Conservation (phyloP, 2,113 vertebrate species). For the Nycticorax nycticorax region DNA sequence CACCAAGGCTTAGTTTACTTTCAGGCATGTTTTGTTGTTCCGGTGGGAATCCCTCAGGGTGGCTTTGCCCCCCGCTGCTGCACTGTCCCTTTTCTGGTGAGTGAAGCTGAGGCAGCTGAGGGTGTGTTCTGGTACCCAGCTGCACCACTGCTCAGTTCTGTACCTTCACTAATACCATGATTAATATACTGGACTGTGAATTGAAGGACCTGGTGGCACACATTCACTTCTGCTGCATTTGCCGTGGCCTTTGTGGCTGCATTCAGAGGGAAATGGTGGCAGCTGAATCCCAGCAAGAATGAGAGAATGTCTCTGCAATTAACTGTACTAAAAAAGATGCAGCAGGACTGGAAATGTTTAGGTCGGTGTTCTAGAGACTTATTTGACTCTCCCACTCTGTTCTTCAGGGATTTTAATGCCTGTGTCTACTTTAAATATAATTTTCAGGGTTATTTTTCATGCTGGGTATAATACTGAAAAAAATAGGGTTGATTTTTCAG, state of each 20-base stretch:
- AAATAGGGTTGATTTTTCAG: not conserved
- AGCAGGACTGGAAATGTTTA: not conserved
- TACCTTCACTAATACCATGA: fast-evolving
- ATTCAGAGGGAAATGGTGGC: not conserved
- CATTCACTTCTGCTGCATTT: not conserved
- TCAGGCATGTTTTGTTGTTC: not conserved
- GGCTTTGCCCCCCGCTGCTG: not conserved
- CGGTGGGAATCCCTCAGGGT: not conserved
- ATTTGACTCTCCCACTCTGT: not conserved
- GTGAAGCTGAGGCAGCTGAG: not conserved
- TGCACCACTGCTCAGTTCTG: not conserved
- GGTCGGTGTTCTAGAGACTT: not conserved
- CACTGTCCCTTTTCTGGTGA: not conserved
- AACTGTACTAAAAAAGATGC: constrained; percentile 10
- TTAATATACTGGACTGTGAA: not conserved
- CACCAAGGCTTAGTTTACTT: not conserved
- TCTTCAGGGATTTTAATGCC: not conserved
- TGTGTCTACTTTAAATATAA: not conserved
- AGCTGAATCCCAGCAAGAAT: not conserved
- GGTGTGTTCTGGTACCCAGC: not conserved
- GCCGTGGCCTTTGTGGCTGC: not conserved
- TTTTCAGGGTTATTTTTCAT: not conserved
- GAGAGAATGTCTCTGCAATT: not conserved
- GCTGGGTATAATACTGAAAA: not conserved
- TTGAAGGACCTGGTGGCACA: not conserved